Conservation (phyloP, 2,797 vertebrate species). For the Loris lydekkerianus region DNA sequence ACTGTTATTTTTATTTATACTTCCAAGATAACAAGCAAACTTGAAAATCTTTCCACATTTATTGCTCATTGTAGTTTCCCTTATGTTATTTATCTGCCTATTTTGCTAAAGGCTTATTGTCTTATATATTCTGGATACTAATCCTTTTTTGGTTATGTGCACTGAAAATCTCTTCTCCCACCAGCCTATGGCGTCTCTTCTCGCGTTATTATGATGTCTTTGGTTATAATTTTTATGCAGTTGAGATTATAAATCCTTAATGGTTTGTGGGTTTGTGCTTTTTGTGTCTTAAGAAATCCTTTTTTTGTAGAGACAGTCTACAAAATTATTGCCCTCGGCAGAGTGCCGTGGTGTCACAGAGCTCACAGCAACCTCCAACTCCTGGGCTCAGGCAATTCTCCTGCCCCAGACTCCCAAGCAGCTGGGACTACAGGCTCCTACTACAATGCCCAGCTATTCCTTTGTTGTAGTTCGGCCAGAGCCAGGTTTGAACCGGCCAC, state of each 20-base stretch:
- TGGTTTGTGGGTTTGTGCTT: neutral
- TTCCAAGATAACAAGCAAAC: conserved; percentile 31
- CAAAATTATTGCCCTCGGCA: no score
- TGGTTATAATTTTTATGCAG: conserved; percentile 56
- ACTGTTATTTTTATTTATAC: conserved; percentile 54
- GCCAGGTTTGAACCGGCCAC: no score
- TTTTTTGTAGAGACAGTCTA: no score
- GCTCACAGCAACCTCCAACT: no score
- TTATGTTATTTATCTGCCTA: conserved; percentile 47
- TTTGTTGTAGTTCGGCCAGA: no score
- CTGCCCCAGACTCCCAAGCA: no score
- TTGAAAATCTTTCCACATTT: conserved; percentile 59
- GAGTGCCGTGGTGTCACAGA: no score
- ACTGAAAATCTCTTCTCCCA: conserved; percentile 47
- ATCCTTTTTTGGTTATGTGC: conserved; percentile 14
- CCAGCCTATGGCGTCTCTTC: neutral
- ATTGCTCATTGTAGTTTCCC: conserved; percentile 60
- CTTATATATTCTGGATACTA: conserved; percentile 50
- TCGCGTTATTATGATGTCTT: conserved; percentile 43
- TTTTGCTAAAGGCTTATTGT: conserved; percentile 33
- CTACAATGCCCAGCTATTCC: no score
- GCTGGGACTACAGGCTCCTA: no score
- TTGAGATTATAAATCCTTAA: conserved; percentile 45
- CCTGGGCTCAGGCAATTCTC: no score
- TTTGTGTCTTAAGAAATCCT: neutral